Evolutionary conservation across 1,140 invertebrate species (phyloP).

Genomic region (Aleiodes sp.): DNA sequence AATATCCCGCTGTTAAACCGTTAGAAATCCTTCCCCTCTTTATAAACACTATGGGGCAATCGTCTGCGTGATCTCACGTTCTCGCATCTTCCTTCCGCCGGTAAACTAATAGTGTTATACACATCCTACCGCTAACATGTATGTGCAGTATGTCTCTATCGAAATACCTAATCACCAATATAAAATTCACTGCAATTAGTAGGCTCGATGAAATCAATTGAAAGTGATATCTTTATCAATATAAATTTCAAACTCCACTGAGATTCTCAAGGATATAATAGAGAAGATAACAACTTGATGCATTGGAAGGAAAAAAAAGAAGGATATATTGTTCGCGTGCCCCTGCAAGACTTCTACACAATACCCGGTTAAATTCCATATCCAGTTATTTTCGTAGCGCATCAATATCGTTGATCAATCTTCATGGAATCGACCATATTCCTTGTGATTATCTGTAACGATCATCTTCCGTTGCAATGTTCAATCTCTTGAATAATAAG

Average conservation of each 20-base stretch:
- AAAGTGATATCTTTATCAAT: constrained; percentile 9
- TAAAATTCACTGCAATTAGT: constrained; percentile 20
- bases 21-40: neutral
- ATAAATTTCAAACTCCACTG: neutral
- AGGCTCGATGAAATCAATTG: neutral
- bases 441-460: constrained; percentile 3
- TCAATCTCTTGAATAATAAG: constrained; percentile 1
- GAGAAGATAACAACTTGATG: too few species aligned
- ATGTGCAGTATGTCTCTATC: constrained; percentile 21
- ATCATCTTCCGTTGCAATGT: constrained; percentile 2
- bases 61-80: constrained; percentile 19
- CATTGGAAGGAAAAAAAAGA: too few species aligned
- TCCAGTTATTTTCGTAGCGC: constrained; percentile 1
- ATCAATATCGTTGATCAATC: constrained; percentile 5
- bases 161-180: constrained; percentile 1
- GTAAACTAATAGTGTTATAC: constrained; percentile 6
- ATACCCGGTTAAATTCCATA: constrained; percentile 11
- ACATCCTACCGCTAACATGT: neutral
- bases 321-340: too few species aligned
- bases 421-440: neutral
- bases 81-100: constrained; percentile 12
- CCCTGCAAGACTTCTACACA: too few species aligned
- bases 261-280: neutral
- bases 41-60: neutral
- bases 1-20: constrained; percentile 18